Evolutionary conservation across 2,888 invertebrate genomes (phyloP).

Genomic region (Polymixis flavicincta): DNA sequence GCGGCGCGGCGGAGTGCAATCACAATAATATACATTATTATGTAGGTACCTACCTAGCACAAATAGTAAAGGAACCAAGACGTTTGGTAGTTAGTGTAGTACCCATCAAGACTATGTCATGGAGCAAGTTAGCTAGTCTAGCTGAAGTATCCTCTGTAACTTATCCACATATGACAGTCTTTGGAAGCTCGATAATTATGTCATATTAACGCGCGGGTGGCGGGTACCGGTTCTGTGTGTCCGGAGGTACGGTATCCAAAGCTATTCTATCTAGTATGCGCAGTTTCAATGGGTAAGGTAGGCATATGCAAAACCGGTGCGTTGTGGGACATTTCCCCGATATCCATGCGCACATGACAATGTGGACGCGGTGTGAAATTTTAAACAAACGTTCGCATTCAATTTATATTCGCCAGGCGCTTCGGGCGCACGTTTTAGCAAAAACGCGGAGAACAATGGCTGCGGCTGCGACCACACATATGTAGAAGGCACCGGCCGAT

Average conservation of each 20-base stretch:
- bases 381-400: constrained; percentile 79
- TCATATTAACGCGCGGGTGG: not conserved
- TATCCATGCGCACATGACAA: constrained; percentile 72
- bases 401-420: constrained; percentile 80
- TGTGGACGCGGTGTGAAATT: constrained; percentile 76
- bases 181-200: constrained; percentile 2
- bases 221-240: not conserved
- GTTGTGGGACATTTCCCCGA: constrained; percentile 64
- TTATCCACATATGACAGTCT: not conserved
- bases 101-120: no score
- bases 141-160: not conserved
- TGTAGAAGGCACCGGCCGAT: constrained; percentile 57
- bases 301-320: constrained; percentile 54
- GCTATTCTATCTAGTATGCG: constrained; percentile 25
- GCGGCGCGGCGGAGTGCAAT: constrained; percentile 20
- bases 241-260: constrained; percentile 24
- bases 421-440: constrained; percentile 74
- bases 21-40: no score
- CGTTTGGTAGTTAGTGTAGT: no score
- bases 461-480: constrained; percentile 68
- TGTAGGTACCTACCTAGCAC: no score
- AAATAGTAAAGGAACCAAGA: no score
- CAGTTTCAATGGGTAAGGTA: constrained; percentile 45
- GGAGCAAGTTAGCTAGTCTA: no score
- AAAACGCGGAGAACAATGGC: constrained; percentile 72